Conservation (phyloP, 2,797 vertebrate genomes). For the Champsocephalus gunnari region DNA sequence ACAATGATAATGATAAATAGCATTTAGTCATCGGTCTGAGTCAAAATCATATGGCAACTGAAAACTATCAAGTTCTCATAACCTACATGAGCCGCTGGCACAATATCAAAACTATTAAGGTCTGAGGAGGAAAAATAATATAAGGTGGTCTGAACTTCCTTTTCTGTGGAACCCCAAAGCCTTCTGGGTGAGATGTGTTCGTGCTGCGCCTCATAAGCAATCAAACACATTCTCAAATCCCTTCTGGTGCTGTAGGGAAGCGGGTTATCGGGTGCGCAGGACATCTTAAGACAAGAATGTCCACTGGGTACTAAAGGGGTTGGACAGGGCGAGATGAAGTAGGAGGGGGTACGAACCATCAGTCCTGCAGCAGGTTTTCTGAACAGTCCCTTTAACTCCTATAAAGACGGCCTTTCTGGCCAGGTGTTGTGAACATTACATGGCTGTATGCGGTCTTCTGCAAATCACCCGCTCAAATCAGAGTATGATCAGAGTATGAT, state of each 20-base stretch:
- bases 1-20: slow-evolving; percentile 52
- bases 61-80: slow-evolving; percentile 63
- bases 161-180: slow-evolving; percentile 34
- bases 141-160: slow-evolving; percentile 48
- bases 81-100: slow-evolving; percentile 61
- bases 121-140: slow-evolving; percentile 64
- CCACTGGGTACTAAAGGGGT: slow-evolving; percentile 14
- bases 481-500: slow-evolving; percentile 39
- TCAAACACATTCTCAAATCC: slow-evolving; percentile 62
- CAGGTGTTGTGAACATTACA: background rate
- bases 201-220: slow-evolving; percentile 60
- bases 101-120: slow-evolving; percentile 75
- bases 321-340: slow-evolving; percentile 10
- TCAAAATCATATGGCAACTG: slow-evolving; percentile 51
- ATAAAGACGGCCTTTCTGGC: background rate
- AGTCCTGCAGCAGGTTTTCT: slow-evolving; percentile 17
- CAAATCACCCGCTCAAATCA: slow-evolving; percentile 26
- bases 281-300: slow-evolving; percentile 42
- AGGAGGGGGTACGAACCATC: slow-evolving; percentile 22
- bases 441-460: slow-evolving; percentile 7
- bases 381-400: slow-evolving; percentile 1
- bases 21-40: slow-evolving; percentile 43
- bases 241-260: slow-evolving; percentile 48
- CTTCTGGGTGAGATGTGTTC: slow-evolving; percentile 35
- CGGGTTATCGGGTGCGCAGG: slow-evolving; percentile 49